These are phyloP conservation scores for Chrysopilus asiliformis DNA, from an alignment of 2,888 invertebrate genomes.

Conservation along the genomic window DNA sequence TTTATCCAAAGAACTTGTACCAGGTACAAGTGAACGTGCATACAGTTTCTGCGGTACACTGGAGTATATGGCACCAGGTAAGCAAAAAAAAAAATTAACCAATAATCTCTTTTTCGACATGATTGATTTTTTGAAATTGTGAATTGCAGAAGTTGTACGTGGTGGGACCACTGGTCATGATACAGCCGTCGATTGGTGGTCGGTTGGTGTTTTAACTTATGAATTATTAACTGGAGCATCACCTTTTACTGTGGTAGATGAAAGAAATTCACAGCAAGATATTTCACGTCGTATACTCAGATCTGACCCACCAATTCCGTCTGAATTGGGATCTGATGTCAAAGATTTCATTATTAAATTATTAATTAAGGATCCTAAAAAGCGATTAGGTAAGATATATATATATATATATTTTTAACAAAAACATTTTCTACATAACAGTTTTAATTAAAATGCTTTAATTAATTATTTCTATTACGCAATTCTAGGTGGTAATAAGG, in stretches of 20 bases:
- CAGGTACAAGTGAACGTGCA: constrained; percentile 59
- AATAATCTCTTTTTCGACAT: neutral
- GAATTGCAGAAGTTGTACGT: constrained; percentile 46
- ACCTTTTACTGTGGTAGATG: constrained; percentile 93
- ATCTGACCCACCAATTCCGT: constrained; percentile 81
- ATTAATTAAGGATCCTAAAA: constrained; percentile 79
- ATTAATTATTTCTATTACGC: neutral
- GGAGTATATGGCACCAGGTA: constrained; percentile 92
- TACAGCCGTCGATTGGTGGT: constrained; percentile 99
- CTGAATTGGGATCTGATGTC: constrained; percentile 53
- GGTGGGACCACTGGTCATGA: constrained; percentile 86
- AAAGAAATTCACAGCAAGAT: constrained; percentile 86
- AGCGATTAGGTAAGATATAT: constrained; percentile 44
- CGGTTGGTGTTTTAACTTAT: constrained; percentile 90
- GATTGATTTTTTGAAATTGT: constrained; percentile 4
- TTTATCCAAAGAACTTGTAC: constrained; percentile 75
- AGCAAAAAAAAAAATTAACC: constrained; percentile 20
- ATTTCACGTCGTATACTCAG: constrained; percentile 84
- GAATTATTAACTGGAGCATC: constrained; percentile 93
- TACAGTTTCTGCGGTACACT: constrained; percentile 98
- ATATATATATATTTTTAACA: neutral
- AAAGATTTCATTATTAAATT: constrained; percentile 66
- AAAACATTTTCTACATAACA: too few species aligned
- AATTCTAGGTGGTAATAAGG: constrained; percentile 60
- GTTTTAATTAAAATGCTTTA: neutral